Evolutionary conservation across 1,140 invertebrate species (phyloP).

Genomic region (Monomorium pharaonis): DNA sequence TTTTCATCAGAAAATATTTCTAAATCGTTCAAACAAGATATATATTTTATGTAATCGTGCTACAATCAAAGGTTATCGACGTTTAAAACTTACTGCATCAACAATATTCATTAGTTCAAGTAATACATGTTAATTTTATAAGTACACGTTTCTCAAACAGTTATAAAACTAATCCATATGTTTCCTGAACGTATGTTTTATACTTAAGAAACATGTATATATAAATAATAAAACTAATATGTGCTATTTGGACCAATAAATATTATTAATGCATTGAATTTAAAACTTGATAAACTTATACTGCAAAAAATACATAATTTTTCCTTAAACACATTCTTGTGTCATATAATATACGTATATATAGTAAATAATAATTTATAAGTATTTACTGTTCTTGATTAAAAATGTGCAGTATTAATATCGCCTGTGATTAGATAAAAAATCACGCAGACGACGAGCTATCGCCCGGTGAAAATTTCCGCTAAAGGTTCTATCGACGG

Average conservation of each 20-base stretch:
- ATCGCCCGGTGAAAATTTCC: neutral
- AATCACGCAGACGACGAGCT: neutral
- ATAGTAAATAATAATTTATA: too few relatives aligned
- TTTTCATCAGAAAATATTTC: constrained; percentile 3
- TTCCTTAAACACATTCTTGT: too few relatives aligned
- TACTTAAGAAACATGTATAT: too few relatives aligned
- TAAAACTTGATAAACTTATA: neutral
- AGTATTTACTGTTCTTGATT: too few relatives aligned
- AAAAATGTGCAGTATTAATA: too few relatives aligned
- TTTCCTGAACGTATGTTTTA: too few relatives aligned
- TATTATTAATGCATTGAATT: neutral
- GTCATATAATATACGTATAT: too few relatives aligned
- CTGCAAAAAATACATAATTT: too few relatives aligned
- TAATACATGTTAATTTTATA: neutral
- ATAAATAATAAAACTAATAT: too few relatives aligned
- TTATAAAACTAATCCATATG: too few relatives aligned
- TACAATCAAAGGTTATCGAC: neutral
- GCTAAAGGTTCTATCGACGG: neutral
- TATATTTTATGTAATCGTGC: neutral
- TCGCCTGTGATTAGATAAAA: neutral
- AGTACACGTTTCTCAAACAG: too few relatives aligned
- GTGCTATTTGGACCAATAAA: neutral
- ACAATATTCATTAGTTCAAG: neutral
- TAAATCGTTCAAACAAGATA: neutral
- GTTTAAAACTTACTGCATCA: neutral